Evolutionary conservation across 1,140 invertebrate species (phyloP), one percentile per base, ranked within the genome.

Genomic region (Drosophila quadrilineata): DNA sequence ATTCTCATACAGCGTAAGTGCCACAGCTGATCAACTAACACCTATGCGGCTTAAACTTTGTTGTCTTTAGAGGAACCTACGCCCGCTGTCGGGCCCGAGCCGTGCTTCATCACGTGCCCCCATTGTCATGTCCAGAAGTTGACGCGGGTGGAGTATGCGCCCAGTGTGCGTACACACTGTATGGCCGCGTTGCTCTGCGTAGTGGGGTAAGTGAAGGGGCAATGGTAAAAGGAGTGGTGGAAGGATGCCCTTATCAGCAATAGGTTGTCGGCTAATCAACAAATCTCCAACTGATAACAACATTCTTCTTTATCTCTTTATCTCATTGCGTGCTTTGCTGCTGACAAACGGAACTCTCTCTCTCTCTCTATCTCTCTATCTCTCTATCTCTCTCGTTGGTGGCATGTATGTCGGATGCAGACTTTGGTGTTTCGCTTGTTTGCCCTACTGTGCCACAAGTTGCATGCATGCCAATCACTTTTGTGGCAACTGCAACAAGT

Each of bases 401-500:
- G 5, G 3, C 33, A n/a, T n/a, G n/a, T n/a, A n/a, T n/a, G n/a
- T n/a, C 28, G 10, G 28, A 3, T n/a, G 6, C 60, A 80, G 75
- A 0, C 62, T 88, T 17, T 94, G 92, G 90, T 91, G 91, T 3
- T 94, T 92, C 54, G 91, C 91, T 12, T 93, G 92, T 59, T 77
- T 93, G 12, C 93, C 94, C 3, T 94, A 94, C 69, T 94, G 93
- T 53, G 91, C 93, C 45, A 92, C 94, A 53, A 91, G 90, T 14
- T 94, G 93, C 73, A 90, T 92, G 77, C 91, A 90, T 31, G 91
- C 91, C 6, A 92, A 93, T 63, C 94, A 95, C 77, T 93, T 92
- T 62, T 95, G 94, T 72, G 93, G 94, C n/a, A 91, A 91, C 54
- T 95, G 94, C 74, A 91, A 91, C 31, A 84, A 91, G 10, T 94